Evolutionary conservation across 2,888 invertebrate genomes (phyloP), one percentile per base, ranked within the genome.

Genomic region (Argynnis bischoffii): DNA sequence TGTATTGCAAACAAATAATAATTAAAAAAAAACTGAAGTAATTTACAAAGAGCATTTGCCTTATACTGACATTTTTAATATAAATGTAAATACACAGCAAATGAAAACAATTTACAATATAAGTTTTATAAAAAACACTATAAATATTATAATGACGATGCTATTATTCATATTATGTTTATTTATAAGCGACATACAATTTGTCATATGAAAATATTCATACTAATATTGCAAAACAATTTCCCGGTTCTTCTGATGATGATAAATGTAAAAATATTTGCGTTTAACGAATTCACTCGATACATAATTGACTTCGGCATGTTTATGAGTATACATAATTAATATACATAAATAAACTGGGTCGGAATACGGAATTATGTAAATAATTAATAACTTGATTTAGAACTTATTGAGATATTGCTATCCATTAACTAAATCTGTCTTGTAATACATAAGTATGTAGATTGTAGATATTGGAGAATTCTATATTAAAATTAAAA

Each of bases 271-370:
- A 59, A 64, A 47, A 55, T 54, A 35, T 63, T 53, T 54, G n/a
- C 14, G 35, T 59, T 51, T 47, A 59, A 63, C 41, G 46, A 26
- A 67, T 54, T 46, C 57, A 53, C 46, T 47, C 35, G 31, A 31
- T 55, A 18, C 16, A 63, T 74, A 71, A 74, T 74, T 74, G 72
- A 70, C 67, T 66, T 67, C 63, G 74, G 74, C 73, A 74, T 76
- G 72, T 76, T 76, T 77, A 78, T 72, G 75, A 69, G 64, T 71
- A 69, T 73, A 70, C 71, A 74, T 76, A 73, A 73, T 75, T 74
- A 74, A 74, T 71, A 70, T 71, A 59, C 57, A 59, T 59, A 74
- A 72, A 76, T 70, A 66, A 72, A 63, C 60, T 64, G 63, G 69
- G 53, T 11, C 67, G 59, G 47, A 56, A 55, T 55, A 67, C 48